Percentiles rank a stretch among this genome's conserved stretches.
Conservation (phyloP, 2,113 vertebrate genomes). For the Oophaga pumilio region DNA sequence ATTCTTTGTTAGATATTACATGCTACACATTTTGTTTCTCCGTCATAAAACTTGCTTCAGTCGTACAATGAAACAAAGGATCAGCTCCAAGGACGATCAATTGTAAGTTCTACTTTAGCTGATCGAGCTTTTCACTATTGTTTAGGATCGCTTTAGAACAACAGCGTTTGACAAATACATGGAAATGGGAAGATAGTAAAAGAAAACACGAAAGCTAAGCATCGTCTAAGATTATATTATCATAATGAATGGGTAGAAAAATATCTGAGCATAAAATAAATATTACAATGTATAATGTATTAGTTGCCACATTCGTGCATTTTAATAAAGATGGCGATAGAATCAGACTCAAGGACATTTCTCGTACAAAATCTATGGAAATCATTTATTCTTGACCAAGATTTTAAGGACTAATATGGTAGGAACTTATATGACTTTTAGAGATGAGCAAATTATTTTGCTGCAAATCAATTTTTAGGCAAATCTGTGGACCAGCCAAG, state of each 20-base stretch:
- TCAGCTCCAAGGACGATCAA: conserved; percentile 1
- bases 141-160: background rate
- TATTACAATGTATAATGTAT: too few relatives aligned
- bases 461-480: too few relatives aligned
- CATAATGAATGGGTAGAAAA: background rate
- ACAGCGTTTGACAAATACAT: conserved; percentile 13
- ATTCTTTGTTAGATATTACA: conserved; percentile 16
- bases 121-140: conserved; percentile 2
- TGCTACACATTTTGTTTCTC: background rate
- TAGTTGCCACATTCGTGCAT: too few relatives aligned
- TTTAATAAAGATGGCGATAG: too few relatives aligned
- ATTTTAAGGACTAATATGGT: too few relatives aligned
- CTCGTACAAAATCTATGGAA: too few relatives aligned
- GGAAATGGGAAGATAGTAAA: background rate
- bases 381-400: too few relatives aligned
- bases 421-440: too few relatives aligned
- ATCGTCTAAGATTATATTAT: background rate
- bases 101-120: background rate
- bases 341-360: too few relatives aligned
- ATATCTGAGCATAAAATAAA: background rate
- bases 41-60: conserved; percentile 8
- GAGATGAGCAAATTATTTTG: too few relatives aligned
- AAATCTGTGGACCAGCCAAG: too few relatives aligned
- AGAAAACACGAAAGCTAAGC: background rate
- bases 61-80: conserved; percentile 11